A percentile compares a stretch with the other conserved stretches of the same genome.
These are phyloP conservation scores for Platynereis dumerilii DNA, from an alignment of 2,888 invertebrate genomes.

Conservation along the genomic window DNA sequence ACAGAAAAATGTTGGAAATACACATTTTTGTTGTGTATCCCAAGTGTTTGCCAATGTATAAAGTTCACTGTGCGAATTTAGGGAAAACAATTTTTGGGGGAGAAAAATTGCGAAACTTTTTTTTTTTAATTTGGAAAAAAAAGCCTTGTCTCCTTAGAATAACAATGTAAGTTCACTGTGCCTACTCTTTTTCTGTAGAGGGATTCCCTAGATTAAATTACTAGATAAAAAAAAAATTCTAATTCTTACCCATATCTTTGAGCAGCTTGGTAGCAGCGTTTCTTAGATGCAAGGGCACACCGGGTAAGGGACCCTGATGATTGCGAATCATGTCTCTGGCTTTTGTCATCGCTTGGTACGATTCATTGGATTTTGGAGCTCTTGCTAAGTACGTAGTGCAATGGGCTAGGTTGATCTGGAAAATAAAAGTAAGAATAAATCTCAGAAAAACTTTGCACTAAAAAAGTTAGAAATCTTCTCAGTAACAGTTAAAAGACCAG, in stretches of 20 bases:
- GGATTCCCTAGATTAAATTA: no score
- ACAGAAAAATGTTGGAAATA: no score
- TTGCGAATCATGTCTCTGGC: constrained; percentile 71
- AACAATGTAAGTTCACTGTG: no score
- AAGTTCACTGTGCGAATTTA: no score
- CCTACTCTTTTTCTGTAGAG: no score
- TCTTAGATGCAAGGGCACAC: constrained; percentile 79
- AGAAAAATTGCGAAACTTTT: no score
- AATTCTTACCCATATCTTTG: constrained; percentile 70
- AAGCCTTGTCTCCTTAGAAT: no score
- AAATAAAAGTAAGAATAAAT: not conserved
- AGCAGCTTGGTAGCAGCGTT: constrained; percentile 82
- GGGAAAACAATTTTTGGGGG: no score
- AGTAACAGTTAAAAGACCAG: not conserved
- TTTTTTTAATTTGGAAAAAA: no score
- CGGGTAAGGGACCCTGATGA: constrained; percentile 74
- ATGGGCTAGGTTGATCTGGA: constrained; percentile 72
- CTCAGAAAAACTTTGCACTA: not conserved
- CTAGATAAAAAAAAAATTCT: no score
- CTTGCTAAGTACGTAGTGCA: constrained; percentile 78
- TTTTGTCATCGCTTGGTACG: constrained; percentile 68
- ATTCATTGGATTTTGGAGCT: constrained; percentile 77
- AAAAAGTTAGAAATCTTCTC: not conserved
- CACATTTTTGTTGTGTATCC: no score
- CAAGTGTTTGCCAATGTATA: no score